Evolutionary conservation across 2,888 invertebrate genomes (phyloP).

Genomic region (Mechanitis mazaeus): DNA sequence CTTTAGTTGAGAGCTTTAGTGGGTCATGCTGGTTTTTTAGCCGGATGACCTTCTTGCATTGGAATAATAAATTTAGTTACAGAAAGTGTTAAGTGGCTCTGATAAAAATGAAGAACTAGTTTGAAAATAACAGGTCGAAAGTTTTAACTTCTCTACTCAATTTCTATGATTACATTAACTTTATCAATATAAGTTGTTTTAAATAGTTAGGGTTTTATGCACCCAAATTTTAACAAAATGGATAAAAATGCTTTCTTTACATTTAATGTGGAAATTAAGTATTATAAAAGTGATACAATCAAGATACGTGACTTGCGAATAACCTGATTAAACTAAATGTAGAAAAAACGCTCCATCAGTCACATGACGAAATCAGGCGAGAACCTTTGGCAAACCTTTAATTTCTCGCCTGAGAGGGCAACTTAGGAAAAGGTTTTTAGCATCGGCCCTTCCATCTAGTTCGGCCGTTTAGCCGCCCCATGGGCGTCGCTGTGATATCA

Average conservation of each 20-base stretch:
- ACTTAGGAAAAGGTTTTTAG: constrained; percentile 43
- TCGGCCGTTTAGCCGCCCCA: constrained; percentile 34
- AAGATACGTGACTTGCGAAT: constrained; percentile 7
- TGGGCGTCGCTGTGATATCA: constrained; percentile 28
- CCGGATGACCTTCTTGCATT: constrained; percentile 7
- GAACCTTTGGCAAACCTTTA: constrained; percentile 43
- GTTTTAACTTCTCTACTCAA: too few relatives aligned
- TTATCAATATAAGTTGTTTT: too few relatives aligned
- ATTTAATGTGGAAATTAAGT: neutral
- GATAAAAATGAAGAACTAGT: too few relatives aligned
- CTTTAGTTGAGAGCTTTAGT: constrained; percentile 14
- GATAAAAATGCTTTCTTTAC: neutral
- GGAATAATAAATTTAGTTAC: neutral
- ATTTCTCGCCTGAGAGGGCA: constrained; percentile 55
- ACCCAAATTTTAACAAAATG: too few relatives aligned
- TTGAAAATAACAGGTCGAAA: too few relatives aligned
- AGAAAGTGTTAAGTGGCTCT: too few relatives aligned
- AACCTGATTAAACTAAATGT: constrained; percentile 16
- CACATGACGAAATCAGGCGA: constrained; percentile 39
- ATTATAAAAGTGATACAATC: neutral
- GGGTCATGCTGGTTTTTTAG: constrained; percentile 13
- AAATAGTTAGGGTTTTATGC: too few relatives aligned
- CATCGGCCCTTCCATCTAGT: constrained; percentile 46
- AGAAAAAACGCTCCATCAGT: constrained; percentile 28
- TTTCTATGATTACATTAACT: too few relatives aligned